phyloP scores from a whole-genome alignment of 2,797 vertebrate species.

The Phrynocephalus guinanensis region DNA sequence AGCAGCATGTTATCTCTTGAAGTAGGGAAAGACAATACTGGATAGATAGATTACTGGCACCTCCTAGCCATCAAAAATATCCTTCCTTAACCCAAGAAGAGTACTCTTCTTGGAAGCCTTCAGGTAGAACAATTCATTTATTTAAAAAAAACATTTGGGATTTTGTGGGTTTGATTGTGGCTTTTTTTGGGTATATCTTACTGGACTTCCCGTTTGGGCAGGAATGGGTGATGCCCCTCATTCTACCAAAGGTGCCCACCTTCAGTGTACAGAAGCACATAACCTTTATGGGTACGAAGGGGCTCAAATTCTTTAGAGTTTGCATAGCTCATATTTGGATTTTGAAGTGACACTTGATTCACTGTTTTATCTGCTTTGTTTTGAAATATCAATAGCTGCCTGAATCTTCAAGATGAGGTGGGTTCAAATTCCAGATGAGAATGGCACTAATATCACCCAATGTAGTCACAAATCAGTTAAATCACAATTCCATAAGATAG shows the following conservation, averaged over 20 bases:
- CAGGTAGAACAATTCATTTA: neutral
- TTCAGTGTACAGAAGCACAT: neutral
- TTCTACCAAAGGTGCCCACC: neutral
- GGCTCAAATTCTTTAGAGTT: slow-evolving; percentile 1
- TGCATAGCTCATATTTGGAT: neutral
- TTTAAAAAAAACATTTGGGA: neutral
- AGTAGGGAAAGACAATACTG: no score
- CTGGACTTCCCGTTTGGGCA: no score
- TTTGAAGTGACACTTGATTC: neutral
- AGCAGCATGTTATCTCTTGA: neutral
- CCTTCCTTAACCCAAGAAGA: neutral
- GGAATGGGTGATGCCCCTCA: no score
- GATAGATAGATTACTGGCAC: neutral
- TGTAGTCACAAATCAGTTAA: slow-evolving; percentile 4
- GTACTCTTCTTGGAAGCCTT: neutral
- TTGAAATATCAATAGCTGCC: slow-evolving; percentile 25
- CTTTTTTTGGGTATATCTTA: no score
- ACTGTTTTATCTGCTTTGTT: slow-evolving; percentile 36
- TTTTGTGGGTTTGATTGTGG: no score
- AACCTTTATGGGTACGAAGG: neutral
- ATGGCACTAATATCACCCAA: slow-evolving; percentile 10
- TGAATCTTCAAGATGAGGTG: slow-evolving; percentile 44
- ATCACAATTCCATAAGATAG: neutral
- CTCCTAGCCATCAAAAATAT: neutral
- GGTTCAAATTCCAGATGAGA: slow-evolving; percentile 20